Conservation (phyloP, 2,888 invertebrate species). For the Acleris laterana region DNA sequence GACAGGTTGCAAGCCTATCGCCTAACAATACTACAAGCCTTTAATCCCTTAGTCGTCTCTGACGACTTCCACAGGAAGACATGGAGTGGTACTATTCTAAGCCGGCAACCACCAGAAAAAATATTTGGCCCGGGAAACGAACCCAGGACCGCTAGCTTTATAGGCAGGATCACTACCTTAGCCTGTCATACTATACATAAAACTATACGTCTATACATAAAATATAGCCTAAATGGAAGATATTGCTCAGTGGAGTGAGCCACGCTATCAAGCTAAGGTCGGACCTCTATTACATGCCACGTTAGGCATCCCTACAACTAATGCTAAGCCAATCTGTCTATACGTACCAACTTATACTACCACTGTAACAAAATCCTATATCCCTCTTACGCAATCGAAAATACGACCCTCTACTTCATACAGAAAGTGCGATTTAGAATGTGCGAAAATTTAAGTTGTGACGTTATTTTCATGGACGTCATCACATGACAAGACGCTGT, state of each 20-base stretch:
- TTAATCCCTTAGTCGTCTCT: too few species aligned
- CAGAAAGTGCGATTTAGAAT: neutral
- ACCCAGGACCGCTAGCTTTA: too few species aligned
- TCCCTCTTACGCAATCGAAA: neutral
- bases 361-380: neutral
- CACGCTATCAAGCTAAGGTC: conserved; percentile 32
- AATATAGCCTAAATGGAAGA: conserved; percentile 9
- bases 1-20: too few species aligned
- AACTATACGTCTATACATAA: neutral
- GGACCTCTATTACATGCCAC: conserved; percentile 45
- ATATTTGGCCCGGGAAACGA: too few species aligned
- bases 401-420: neutral
- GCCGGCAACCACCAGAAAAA: too few species aligned
- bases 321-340: conserved; percentile 25
- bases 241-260: conserved; percentile 28
- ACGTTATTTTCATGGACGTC: neutral
- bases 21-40: too few species aligned
- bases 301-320: conserved; percentile 39
- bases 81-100: too few species aligned
- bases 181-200: neutral
- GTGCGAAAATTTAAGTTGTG: neutral
- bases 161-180: too few species aligned
- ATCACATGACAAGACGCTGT: conserved; percentile 16
- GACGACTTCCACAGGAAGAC: too few species aligned
- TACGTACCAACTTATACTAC: conserved; percentile 12